Evolutionary conservation across 2,888 invertebrate genomes (phyloP).

Genomic region (Napeogenes sylphis): DNA sequence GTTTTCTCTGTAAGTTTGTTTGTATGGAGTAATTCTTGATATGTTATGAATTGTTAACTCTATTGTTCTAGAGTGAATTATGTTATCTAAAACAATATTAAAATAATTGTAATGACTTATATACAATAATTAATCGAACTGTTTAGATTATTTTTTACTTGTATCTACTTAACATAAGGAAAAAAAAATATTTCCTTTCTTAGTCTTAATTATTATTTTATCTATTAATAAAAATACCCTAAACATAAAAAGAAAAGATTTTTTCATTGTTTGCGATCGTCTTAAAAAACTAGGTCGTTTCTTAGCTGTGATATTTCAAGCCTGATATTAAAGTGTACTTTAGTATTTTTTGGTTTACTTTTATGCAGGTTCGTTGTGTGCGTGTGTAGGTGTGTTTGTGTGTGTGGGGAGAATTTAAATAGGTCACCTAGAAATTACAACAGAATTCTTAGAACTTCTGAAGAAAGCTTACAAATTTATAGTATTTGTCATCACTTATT

Average conservation of each 20-base stretch:
- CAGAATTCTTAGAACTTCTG: background rate
- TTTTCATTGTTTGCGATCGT: conserved; percentile 16
- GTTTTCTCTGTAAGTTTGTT: background rate
- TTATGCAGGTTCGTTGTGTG: conserved; percentile 20
- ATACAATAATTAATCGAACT: no score
- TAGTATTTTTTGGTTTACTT: conserved; percentile 27
- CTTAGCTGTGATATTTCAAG: conserved; percentile 21
- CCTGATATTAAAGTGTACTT: conserved; percentile 29
- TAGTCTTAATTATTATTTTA: background rate
- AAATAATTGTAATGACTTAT: no score
- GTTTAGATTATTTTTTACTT: no score
- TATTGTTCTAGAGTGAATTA: no score
- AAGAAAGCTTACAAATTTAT: background rate
- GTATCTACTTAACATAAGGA: no score
- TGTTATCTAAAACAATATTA: no score
- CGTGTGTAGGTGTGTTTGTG: no score
- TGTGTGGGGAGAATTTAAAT: conserved; percentile 13
- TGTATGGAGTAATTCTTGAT: no score
- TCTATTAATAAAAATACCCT: background rate
- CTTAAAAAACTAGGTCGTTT: conserved; percentile 25
- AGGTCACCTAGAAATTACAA: conserved; percentile 17
- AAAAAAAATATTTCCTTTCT: no score
- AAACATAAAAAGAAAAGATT: background rate
- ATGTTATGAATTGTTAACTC: no score
- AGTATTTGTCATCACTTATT: background rate